These are phyloP conservation scores for Alauda arvensis DNA, from an alignment of 2,797 vertebrate species.

Conservation along the genomic window DNA sequence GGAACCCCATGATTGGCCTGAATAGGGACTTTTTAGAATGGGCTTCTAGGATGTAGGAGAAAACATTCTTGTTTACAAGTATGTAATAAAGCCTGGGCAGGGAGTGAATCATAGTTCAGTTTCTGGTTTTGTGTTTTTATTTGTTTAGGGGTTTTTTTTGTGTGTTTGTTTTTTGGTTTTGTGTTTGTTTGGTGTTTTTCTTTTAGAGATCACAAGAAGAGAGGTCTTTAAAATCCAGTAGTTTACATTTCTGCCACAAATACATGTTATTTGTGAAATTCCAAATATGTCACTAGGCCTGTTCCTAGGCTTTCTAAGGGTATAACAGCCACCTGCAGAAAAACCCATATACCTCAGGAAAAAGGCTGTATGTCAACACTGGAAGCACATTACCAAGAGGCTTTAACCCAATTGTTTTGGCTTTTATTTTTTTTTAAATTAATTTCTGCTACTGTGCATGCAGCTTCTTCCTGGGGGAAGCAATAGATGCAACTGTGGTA, in stretches of 20 bases:
- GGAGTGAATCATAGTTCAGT: background rate
- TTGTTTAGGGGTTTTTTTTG: background rate
- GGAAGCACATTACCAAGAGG: background rate
- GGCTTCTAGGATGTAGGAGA: background rate
- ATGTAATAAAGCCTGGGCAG: background rate
- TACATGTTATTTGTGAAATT: background rate
- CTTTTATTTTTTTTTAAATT: background rate
- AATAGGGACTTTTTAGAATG: background rate
- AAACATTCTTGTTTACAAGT: background rate
- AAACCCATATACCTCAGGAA: fast-evolving
- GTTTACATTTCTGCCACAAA: background rate
- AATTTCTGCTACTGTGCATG: background rate
- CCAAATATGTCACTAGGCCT: background rate
- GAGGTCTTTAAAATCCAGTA: background rate
- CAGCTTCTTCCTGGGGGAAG: background rate
- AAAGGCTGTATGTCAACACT: background rate
- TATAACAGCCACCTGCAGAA: background rate
- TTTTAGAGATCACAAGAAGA: background rate
- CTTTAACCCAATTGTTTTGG: background rate
- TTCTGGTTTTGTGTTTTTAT: background rate
- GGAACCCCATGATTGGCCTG: background rate
- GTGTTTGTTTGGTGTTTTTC: no score
- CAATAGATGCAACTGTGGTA: fast-evolving
- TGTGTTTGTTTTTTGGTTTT: background rate
- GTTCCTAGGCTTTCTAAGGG: background rate